Percentiles rank a stretch among this genome's conserved stretches.
These are phyloP conservation scores for Lepilemur ruficaudatus DNA, from an alignment of 2,797 vertebrate species.

Conservation along the genomic window DNA sequence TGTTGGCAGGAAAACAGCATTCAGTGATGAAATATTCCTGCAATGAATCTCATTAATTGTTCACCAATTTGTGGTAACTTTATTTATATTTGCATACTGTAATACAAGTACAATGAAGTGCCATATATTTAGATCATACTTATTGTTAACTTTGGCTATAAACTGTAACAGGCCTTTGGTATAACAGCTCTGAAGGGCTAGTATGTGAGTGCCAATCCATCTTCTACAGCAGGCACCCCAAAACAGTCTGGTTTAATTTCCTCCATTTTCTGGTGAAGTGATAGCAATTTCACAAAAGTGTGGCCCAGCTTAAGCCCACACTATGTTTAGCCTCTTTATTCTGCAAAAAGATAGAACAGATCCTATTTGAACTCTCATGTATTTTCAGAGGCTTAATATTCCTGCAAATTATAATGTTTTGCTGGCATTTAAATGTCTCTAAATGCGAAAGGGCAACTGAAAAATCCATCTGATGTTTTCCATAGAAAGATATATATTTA, in stretches of 20 bases:
- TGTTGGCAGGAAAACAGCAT: constrained; percentile 79
- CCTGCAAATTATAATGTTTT: constrained; percentile 55
- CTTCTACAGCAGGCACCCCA: background rate
- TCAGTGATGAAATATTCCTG: constrained; percentile 75
- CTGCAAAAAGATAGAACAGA: constrained; percentile 53
- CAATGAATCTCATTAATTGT: constrained; percentile 80
- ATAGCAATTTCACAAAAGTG: constrained; percentile 57
- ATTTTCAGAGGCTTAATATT: constrained; percentile 51
- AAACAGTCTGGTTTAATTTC: constrained; percentile 55
- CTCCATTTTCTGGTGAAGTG: constrained; percentile 56
- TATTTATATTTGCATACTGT: constrained; percentile 76
- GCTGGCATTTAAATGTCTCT: background rate
- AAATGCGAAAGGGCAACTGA: constrained; percentile 41
- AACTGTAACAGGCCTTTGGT: constrained; percentile 4
- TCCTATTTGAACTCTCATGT: constrained; percentile 1
- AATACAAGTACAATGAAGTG: constrained; percentile 60
- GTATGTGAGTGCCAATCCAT: constrained; percentile 1
- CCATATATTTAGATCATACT: constrained; percentile 9
- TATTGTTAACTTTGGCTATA: constrained; percentile 11
- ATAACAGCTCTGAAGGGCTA: background rate
- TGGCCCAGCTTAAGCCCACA: background rate
- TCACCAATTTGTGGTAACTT: constrained; percentile 76
- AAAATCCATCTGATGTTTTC: constrained; percentile 55
- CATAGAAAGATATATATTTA: background rate
- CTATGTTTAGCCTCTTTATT: constrained; percentile 61